These are phyloP conservation scores for Cuniculus paca DNA, from an alignment of 2,797 vertebrate genomes.

Conservation along the genomic window DNA sequence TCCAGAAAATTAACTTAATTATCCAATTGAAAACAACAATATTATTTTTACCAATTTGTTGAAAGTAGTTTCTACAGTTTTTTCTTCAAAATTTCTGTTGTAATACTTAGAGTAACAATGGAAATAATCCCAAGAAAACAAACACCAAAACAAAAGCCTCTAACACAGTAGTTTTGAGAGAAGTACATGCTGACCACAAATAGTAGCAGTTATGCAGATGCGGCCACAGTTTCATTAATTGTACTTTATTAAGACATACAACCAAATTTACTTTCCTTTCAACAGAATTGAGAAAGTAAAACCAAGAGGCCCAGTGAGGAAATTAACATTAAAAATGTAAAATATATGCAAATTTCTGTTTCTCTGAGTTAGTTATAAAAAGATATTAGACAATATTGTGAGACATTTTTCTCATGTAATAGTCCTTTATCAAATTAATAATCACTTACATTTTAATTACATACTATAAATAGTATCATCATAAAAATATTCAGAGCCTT, in stretches of 20 bases:
- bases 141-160: background rate
- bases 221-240: background rate
- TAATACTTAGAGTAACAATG: background rate
- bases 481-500: background rate
- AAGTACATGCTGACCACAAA: background rate
- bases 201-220: background rate
- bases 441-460: background rate
- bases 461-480: constrained; percentile 9
- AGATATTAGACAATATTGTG: background rate
- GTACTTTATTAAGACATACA: background rate
- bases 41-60: constrained; percentile 25
- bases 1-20: constrained; percentile 66
- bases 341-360: background rate
- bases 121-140: background rate
- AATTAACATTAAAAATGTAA: background rate
- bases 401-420: background rate
- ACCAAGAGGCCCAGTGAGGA: background rate
- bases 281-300: background rate
- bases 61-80: background rate
- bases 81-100: constrained; percentile 57
- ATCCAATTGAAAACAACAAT: constrained; percentile 56
- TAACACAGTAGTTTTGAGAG: background rate
- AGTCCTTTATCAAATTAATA: constrained; percentile 11
- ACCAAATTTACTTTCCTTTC: background rate
- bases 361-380: background rate